A percentile compares a stretch with the other conserved stretches of the same genome.
Conservation (phyloP, 2,797 vertebrate species). For the Sarcoramphus papa region DNA sequence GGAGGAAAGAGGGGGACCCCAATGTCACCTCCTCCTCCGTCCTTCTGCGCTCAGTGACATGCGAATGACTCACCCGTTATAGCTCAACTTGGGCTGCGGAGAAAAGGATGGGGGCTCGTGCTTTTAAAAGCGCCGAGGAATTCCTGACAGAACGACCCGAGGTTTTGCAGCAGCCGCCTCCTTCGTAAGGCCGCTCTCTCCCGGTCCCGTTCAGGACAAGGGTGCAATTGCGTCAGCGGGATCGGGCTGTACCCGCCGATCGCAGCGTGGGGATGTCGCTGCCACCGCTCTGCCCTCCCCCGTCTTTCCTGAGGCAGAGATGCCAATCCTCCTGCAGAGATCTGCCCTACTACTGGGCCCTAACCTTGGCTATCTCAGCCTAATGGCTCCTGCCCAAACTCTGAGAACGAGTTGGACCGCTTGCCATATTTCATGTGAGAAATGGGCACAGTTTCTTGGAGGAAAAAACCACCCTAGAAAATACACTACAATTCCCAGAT, state of each 20-base stretch:
- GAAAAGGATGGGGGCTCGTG: not conserved
- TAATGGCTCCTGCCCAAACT: conserved; percentile 25
- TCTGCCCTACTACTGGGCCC: conserved; percentile 29
- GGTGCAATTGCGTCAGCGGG: not conserved
- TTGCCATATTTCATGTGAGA: not conserved
- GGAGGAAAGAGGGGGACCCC: not conserved
- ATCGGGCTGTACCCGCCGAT: not conserved
- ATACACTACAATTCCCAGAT: not conserved
- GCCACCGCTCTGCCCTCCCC: not conserved
- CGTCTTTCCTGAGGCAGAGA: not conserved
- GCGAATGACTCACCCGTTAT: not conserved
- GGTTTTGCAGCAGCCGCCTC: not conserved
- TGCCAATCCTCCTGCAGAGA: conserved; percentile 21
- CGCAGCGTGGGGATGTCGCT: not conserved
- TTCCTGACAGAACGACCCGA: not conserved
- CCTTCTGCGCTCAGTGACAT: not conserved
- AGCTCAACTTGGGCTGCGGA: not conserved
- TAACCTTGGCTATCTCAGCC: not conserved
- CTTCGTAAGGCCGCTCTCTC: not conserved
- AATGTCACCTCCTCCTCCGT: not conserved
- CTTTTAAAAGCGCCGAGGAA: not conserved
- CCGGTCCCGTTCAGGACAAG: not conserved
- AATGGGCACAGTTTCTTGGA: not conserved
- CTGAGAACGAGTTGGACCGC: not conserved
- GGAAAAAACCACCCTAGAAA: not conserved